A percentile compares a stretch with the other conserved stretches of the same genome.
These are phyloP conservation scores for Agrotis clavis DNA, from an alignment of 2,888 invertebrate species.

Conservation along the genomic window DNA sequence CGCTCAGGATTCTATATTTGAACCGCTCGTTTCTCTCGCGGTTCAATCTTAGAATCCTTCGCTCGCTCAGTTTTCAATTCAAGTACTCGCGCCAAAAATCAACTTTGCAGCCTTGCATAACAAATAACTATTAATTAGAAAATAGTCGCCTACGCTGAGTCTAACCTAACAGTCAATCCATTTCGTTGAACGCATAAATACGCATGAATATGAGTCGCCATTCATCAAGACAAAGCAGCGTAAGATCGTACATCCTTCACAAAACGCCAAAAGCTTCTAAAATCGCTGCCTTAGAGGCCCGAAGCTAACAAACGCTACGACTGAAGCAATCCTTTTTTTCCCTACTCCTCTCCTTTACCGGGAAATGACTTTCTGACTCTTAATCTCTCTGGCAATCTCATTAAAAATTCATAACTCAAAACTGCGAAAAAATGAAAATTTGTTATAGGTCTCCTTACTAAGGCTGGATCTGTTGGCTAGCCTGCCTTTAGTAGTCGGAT, in stretches of 20 bases:
- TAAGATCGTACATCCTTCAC: neutral
- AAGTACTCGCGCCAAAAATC: no score
- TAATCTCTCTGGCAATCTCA: constrained; percentile 92
- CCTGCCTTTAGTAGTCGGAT: constrained; percentile 37
- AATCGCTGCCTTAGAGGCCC: constrained; percentile 73
- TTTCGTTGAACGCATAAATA: no score
- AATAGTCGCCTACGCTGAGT: neutral
- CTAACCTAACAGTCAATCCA: no score
- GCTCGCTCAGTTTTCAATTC: no score
- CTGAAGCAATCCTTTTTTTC: constrained; percentile 86
- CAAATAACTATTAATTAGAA: no score
- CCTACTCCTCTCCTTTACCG: constrained; percentile 86
- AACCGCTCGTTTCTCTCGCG: no score
- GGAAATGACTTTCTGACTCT: constrained; percentile 92
- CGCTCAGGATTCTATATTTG: no score
- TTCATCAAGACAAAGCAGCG: neutral
- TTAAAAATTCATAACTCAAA: constrained; percentile 92
- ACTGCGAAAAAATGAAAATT: constrained; percentile 90
- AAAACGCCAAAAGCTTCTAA: neutral
- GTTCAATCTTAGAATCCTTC: no score
- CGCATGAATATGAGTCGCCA: no score
- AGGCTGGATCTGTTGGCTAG: constrained; percentile 31
- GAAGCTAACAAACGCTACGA: constrained; percentile 84
- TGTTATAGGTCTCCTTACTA: constrained; percentile 75
- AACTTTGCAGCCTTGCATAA: no score